These are phyloP conservation scores for Chromis chromis DNA, from an alignment of 2,797 vertebrate species.

Conservation along the genomic window DNA sequence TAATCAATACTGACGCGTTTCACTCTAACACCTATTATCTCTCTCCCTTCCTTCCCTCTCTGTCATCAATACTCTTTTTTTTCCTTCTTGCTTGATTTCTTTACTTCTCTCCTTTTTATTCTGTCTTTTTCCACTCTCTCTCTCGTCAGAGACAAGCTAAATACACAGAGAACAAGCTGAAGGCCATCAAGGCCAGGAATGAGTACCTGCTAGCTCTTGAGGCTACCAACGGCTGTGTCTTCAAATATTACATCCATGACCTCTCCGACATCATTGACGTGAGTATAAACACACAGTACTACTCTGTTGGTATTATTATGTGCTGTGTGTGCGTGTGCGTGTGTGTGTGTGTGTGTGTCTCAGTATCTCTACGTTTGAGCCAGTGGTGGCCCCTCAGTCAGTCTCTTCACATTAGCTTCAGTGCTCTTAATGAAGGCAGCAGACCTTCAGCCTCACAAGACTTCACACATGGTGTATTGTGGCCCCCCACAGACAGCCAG, in stretches of 20 bases:
- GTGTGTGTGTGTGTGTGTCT: conserved; percentile 19
- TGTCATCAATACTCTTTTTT: not conserved
- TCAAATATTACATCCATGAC: conserved; percentile 99
- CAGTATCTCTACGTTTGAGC: not conserved
- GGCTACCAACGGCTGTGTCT: conserved; percentile 96
- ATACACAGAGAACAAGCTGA: conserved; percentile 97
- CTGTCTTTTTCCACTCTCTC: not conserved
- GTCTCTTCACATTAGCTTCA: conserved; percentile 63
- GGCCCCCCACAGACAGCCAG: not conserved
- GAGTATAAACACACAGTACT: conserved; percentile 78
- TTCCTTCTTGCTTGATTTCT: conserved; percentile 15
- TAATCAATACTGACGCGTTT: conserved; percentile 69
- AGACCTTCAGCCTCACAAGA: conserved; percentile 17
- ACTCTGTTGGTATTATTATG: not conserved
- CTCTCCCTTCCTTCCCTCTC: conserved; percentile 10
- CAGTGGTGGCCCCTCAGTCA: conserved; percentile 22
- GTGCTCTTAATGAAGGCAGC: conserved; percentile 42
- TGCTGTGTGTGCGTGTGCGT: conserved; percentile 9
- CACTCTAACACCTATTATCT: conserved; percentile 49
- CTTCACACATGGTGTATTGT: not conserved
- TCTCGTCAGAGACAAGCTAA: conserved; percentile 93
- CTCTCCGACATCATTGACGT: conserved; percentile 98
- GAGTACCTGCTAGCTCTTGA: conserved; percentile 97
- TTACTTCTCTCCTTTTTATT: not conserved
- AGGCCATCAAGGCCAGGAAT: conserved; percentile 97